These are phyloP conservation scores for Gonocerus acuteangulatus DNA, from an alignment of 2,888 invertebrate genomes.

Conservation along the genomic window DNA sequence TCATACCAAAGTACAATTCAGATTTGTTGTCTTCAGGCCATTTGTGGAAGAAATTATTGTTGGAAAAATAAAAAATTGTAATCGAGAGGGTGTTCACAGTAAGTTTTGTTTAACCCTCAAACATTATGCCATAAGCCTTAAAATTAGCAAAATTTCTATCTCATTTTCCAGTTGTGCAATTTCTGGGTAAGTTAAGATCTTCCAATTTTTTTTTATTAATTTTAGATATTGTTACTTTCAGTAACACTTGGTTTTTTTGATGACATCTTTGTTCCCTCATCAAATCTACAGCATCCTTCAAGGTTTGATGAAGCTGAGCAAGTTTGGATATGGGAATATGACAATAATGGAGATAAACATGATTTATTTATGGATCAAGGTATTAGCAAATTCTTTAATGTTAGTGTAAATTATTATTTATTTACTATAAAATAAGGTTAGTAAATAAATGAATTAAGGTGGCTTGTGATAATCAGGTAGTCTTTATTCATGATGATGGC, in stretches of 20 bases:
- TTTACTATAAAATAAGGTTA: conserved; percentile 12
- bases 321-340: conserved; percentile 96
- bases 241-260: conserved; percentile 94
- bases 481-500: too few species aligned
- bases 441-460: too few species aligned
- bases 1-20: conserved; percentile 85
- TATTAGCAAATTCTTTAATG: too few species aligned
- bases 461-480: too few species aligned
- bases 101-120: conserved; percentile 37
- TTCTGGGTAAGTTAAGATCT: conserved; percentile 29
- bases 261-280: conserved; percentile 88
- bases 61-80: conserved; percentile 72
- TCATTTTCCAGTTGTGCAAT: too few species aligned
- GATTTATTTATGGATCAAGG: conserved; percentile 91
- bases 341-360: conserved; percentile 70
- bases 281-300: conserved; percentile 86
- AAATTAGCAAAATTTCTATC: not conserved
- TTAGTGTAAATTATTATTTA: not conserved
- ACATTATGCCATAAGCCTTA: too few species aligned
- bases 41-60: conserved; percentile 86
- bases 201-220: too few species aligned
- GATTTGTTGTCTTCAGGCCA: conserved; percentile 91
- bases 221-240: conserved; percentile 44
- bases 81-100: conserved; percentile 86
- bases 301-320: conserved; percentile 86